Base-by-base conservation (phyloP, 2,113 vertebrate species). In the Lepus europaeus region DNA sequence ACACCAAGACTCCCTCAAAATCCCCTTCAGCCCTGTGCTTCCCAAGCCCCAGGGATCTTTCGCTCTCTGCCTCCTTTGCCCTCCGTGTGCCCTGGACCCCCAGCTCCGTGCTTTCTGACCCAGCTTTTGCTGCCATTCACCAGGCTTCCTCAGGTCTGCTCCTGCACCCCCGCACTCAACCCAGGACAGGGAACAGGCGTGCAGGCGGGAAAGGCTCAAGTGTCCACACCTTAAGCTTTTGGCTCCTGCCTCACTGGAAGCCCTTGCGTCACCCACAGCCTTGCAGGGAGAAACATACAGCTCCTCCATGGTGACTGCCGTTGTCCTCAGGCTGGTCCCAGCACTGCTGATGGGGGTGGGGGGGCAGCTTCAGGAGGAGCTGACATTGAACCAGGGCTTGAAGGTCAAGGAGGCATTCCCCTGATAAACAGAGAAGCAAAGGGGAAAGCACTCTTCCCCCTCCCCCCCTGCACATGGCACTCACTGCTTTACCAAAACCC, bases 71-170 rank as follows among this genome's bases (percentile, higher is more conserved):
- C 27, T 6, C 29, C 45, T 29, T 33, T 73, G 31, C 36, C 49
- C 61, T 93, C 29, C 77, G 12, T 64, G 45, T 89, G 51, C 82
- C 80, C 89, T 87, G 56, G 72, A 92, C 66, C 33, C 51, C 77
- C n/a, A 53, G 19, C 6, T 90, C 56, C 63, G 25, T 14, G 69
- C 9, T 66, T 56, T 68, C 53, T 68, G 74, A 45, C 63, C 19
- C 9, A 77, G 53, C 3, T 86, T 92, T 76, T 79, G 25, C 53
- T 4, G 4, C 59, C 81, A 22, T 39, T 61, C 64, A 66, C 59
- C 69, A 81, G 45, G 64, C 12, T 63, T 73, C 63, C 79, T 87
- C 31, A 0, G 23, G 17, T 78, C 70, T 64, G 16, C 59, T 20
- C 9, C 36, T n/a, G 31, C 56, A 6, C 63, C 25, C 17, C 63